Percentiles rank a stretch among this genome's conserved stretches.
These are phyloP conservation scores for Morone saxatilis DNA, from an alignment of 2,113 vertebrate genomes.

Conservation along the genomic window DNA sequence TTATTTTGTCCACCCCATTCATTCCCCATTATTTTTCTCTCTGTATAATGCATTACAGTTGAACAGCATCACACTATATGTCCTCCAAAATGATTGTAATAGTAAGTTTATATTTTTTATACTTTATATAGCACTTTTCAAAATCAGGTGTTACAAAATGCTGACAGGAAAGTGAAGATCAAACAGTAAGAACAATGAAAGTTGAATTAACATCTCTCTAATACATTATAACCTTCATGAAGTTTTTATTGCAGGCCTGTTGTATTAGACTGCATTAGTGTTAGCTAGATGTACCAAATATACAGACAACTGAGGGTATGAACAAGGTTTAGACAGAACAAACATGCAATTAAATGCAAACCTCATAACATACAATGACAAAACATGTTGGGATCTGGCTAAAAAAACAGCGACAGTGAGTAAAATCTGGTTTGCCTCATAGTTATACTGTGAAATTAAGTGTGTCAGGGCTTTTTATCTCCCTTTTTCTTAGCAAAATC, in stretches of 20 bases:
- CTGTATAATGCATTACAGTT: not conserved
- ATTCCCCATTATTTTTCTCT: not conserved
- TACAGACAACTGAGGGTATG: not conserved
- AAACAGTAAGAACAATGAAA: not conserved
- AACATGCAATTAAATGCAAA: not conserved
- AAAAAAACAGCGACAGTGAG: not conserved
- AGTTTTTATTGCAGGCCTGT: not conserved
- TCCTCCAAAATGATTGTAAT: not conserved
- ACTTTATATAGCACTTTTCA: not conserved
- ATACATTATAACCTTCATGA: not conserved
- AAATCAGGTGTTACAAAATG: not conserved
- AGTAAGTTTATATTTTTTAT: not conserved
- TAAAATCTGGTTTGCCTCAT: not conserved
- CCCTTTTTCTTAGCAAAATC: not conserved
- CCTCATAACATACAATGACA: not conserved
- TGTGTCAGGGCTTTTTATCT: not conserved
- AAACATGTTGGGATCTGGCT: not conserved
- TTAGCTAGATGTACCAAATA: not conserved
- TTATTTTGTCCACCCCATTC: not conserved
- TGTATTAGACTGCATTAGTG: not conserved
- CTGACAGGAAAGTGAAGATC: not conserved
- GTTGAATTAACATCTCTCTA: not conserved
- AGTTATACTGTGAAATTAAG: not conserved
- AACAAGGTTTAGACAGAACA: not conserved
- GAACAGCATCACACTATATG: not conserved